phyloP scores from a whole-genome alignment of 2,888 invertebrate species.

The Trypoxylon attenuatum region DNA sequence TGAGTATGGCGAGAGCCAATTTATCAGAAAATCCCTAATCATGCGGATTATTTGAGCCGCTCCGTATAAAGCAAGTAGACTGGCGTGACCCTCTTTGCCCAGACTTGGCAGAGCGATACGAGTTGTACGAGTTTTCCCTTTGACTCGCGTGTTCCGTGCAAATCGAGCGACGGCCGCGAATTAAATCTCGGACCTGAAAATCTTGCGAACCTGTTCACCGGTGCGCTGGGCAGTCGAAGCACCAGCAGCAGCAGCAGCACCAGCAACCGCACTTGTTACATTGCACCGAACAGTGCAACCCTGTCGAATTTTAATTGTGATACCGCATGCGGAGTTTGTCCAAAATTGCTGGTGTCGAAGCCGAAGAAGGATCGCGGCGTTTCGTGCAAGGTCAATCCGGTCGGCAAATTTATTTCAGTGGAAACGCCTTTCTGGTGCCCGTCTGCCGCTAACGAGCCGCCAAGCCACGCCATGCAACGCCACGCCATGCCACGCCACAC shows the following conservation, averaged over 20 bases:
- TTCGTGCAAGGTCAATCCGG: slow-evolving; percentile 42
- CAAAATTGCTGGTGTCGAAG: not conserved
- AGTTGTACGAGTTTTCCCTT: slow-evolving; percentile 9
- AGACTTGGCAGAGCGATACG: slow-evolving; percentile 22
- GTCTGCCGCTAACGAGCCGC: slow-evolving; percentile 33
- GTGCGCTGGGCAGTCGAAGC: not conserved
- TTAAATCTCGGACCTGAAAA: slow-evolving; percentile 20
- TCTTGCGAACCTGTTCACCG: slow-evolving; percentile 7
- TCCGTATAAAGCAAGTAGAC: slow-evolving; percentile 29
- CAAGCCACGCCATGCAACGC: too few relatives aligned
- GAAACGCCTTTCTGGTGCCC: slow-evolving; percentile 45
- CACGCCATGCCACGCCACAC: too few relatives aligned
- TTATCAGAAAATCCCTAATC: slow-evolving; percentile 37
- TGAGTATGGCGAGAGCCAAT: slow-evolving; percentile 30
- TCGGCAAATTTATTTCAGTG: slow-evolving; percentile 45
- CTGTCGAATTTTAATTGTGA: not conserved
- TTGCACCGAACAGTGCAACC: not conserved
- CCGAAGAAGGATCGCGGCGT: slow-evolving; percentile 3
- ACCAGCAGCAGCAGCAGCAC: too few relatives aligned
- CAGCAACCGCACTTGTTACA: too few relatives aligned
- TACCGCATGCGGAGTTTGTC: not conserved
- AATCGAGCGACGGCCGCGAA: slow-evolving; percentile 27
- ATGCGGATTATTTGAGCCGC: slow-evolving; percentile 29
- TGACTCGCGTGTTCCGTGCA: slow-evolving; percentile 10
- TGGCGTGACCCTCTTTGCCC: slow-evolving; percentile 20